Evolutionary conservation across 2,113 vertebrate genomes (phyloP).

Genomic region (Talpa occidentalis): DNA sequence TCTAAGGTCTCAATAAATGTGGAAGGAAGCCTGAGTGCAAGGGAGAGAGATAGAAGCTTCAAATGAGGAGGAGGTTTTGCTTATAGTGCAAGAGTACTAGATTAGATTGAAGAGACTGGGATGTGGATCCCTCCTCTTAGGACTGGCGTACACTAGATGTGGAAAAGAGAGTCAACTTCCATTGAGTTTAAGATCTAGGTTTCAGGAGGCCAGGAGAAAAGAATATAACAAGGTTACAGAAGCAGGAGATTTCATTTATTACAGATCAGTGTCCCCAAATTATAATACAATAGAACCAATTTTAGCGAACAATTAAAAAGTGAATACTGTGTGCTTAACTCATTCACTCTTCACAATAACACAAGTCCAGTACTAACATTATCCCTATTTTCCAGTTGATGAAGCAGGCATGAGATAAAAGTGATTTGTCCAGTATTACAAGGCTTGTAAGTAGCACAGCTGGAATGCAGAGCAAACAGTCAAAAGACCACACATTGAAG

Average conservation of each 20-base stretch:
- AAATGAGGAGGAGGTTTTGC: neutral
- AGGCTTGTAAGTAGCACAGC: neutral
- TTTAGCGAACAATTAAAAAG: neutral
- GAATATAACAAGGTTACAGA: neutral
- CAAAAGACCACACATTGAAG: neutral
- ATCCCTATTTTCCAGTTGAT: neutral
- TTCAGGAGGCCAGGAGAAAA: neutral
- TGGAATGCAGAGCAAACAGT: neutral
- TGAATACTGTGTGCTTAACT: neutral
- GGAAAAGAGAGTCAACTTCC: neutral
- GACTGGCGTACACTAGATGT: neutral
- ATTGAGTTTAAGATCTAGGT: neutral
- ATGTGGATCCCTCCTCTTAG: neutral
- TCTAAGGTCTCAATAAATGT: neutral
- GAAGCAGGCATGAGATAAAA: neutral
- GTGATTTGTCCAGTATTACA: neutral
- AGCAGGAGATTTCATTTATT: neutral
- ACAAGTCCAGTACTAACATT: neutral
- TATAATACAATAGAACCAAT: neutral
- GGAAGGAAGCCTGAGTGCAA: neutral
- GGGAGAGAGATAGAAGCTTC: neutral
- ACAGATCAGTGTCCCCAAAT: neutral
- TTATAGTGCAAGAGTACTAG: neutral
- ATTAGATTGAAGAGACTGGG: neutral
- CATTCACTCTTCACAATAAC: neutral